Base-by-base conservation (phyloP, 2,113 vertebrate species). In the Tenebrosternarchus preto region DNA sequence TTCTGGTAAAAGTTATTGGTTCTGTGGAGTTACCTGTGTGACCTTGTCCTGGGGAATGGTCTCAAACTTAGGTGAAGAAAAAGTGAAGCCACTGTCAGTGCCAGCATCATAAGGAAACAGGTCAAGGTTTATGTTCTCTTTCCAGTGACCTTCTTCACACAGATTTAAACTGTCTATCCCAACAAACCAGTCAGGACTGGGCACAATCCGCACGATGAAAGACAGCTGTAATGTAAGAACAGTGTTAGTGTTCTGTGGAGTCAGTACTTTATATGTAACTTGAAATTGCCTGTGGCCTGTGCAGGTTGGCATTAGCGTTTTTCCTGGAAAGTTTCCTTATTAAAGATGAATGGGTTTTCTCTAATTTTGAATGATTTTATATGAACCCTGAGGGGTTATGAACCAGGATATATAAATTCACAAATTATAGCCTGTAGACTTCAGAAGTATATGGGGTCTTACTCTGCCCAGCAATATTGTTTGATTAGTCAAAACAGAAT, bases 151-250 rank as follows among this genome's bases (percentile, higher is more conserved):
- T 4, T 94, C 94, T 3, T 95, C 93, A 31, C 98, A 98, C 55
- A 99, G 92, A 83, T 95, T 93, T 72, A 98, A 68, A 68, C 93
- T 95, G 89, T 98, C 94, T 55, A 94, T 80, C 1, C 97, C 98
- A 85, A 99, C 96, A 84, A 99, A 99, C 98, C 98, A 99, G 90
- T 99, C 98, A 0, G 98, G 96, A 75, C 98, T 99, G 12, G 98
- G 98, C 68, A 99, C 91, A 7, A 99, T 91, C 20, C 95, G 93
- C 27, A 97, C 95, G 1, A 96, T 93, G 68, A 99, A 96, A 0
- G 98, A 99, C 82, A 99, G 90, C 98, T 96, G 86, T 29, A 70
- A 76, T 82, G 55, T 43, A 53, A 79, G 27, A 69, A 78, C 9
- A 63, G 22, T 19, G 50, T 61, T 61, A 61, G 77, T 8, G 20